Conservation (phyloP, 2,113 vertebrate species). For the Suncus etruscus region DNA sequence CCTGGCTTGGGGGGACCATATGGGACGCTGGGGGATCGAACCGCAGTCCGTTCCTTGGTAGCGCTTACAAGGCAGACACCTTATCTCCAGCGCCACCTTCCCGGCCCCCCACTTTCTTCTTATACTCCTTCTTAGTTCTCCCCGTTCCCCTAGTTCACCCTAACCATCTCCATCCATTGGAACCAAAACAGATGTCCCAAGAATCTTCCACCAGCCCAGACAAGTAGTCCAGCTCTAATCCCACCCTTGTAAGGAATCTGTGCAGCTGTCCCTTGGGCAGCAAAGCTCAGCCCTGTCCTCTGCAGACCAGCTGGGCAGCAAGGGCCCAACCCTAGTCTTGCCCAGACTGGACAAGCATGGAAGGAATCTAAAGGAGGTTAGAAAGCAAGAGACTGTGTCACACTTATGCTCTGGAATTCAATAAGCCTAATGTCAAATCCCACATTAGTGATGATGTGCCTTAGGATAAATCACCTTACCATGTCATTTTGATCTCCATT, state of each 20-base stretch:
- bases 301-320: neutral
- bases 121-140: no score
- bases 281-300: constrained; percentile 18
- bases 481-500: constrained; percentile 29
- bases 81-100: no score
- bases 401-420: neutral
- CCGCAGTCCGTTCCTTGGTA: no score
- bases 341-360: neutral
- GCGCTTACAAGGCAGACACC: no score
- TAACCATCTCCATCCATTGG: neutral
- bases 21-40: no score
- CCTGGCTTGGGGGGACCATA: no score
- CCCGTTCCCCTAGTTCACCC: neutral
- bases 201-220: constrained; percentile 55
- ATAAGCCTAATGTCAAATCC: neutral
- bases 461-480: constrained; percentile 27
- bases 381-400: neutral
- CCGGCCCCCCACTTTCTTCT: neutral
- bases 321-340: constrained; percentile 43
- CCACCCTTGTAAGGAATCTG: neutral
- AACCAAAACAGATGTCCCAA: constrained; percentile 40
- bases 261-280: constrained; percentile 40
- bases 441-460: neutral
- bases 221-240: neutral
- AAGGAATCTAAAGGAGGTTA: neutral